Evolutionary conservation across 2,888 invertebrate genomes (phyloP), one percentile per base, ranked within the genome.

Genomic region (Sinodicranocentrus sp.): DNA sequence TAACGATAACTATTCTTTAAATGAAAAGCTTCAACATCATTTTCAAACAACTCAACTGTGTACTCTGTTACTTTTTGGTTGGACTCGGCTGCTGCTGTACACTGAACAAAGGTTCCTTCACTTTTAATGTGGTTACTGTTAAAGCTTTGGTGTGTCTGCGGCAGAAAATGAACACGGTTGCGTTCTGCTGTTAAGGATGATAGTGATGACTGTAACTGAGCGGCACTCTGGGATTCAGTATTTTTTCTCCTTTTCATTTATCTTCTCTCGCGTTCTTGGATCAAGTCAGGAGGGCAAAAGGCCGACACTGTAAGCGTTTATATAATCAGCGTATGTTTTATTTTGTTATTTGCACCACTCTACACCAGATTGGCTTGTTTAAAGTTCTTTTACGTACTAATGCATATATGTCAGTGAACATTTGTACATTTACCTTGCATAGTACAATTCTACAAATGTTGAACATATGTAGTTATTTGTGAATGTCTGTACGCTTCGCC

Each of bases 1-100:
- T 75, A 75, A 75, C 21, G 52, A 68, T 68, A 43, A 25, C 59
- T 61, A 48, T 75, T 63, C 63, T 52, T 48, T 48, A 75, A 63
- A 52, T 52, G 15, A 19, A 5, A 23, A 8, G 13, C 44, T 73
- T 73, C 15, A 63, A 54, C 44, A 63, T 63, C 26, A 26, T 75
- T 75, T 65, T 26, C 54, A 65, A 76, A 76, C 67, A 67, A 13
- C 67, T 63, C 75, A 25, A 57, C 57, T 25, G n/a, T 21, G 15
- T 17, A 17, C 33, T 15, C 39, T 8, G 5, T 39, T 39, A 5
- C 13, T 28, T n/a, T 1, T 17, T 6, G 63, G 63, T 5, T 63
- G 23, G 5, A 5, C 5, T 57, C 3, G 57, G 57, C n/a, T 48
- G 8, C 17, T 57, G 25, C 25, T 57, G 13, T 13, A 17, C 19